Evolutionary conservation across 2,113 vertebrate genomes (phyloP).

Genomic region (Cochlearius cochlearius): DNA sequence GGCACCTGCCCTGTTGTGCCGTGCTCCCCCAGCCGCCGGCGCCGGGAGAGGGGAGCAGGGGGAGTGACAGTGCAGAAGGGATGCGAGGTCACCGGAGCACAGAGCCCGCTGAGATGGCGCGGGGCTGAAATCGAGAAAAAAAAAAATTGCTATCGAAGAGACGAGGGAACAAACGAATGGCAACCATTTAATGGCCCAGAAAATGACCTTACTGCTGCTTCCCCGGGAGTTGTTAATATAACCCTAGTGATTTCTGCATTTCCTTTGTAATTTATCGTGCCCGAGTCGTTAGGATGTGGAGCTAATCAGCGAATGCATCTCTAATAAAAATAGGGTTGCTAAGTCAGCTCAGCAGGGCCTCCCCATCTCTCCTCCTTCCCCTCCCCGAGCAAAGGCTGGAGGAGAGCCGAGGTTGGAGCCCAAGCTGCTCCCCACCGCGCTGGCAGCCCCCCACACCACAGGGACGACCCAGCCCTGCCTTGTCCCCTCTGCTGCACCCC

Average conservation of each 20-base stretch:
- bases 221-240: background rate
- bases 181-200: background rate
- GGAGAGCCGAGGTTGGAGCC: background rate
- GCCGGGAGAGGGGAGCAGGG: background rate
- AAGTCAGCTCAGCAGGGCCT: background rate
- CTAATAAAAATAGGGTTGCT: background rate
- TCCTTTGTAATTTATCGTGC: background rate
- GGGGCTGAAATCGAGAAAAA: background rate
- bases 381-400: background rate
- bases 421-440: background rate
- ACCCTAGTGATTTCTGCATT: background rate
- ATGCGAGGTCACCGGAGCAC: background rate
- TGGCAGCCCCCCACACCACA: rapidly evolving
- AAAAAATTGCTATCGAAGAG: background rate
- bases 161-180: background rate
- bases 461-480: background rate
- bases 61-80: background rate
- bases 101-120: background rate
- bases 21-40: rapidly evolving
- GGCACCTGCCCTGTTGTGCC: background rate
- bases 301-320: constrained; percentile 15
- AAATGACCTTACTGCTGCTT: background rate
- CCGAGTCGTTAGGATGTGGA: background rate
- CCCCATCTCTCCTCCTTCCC: background rate
- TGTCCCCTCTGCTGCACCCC: background rate